Conservation (phyloP, 2,113 vertebrate species). For the Ceratotherium simum region DNA sequence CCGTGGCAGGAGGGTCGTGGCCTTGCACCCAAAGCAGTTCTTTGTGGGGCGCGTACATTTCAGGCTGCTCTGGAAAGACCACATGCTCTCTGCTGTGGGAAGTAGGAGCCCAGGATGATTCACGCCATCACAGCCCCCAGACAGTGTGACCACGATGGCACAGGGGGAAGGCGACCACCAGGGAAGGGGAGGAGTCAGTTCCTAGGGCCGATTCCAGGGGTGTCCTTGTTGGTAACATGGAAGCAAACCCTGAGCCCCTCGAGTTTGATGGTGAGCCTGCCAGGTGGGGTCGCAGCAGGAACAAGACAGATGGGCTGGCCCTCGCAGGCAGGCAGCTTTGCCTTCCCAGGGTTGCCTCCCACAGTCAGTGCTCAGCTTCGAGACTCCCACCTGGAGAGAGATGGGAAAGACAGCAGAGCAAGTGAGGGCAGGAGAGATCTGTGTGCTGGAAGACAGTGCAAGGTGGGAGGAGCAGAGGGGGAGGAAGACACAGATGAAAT, state of each 20-base stretch:
- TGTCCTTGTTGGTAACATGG: neutral
- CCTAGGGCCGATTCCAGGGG: neutral
- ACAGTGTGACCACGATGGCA: neutral
- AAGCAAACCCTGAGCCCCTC: neutral
- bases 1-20: rapidly evolving
- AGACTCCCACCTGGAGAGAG: neutral
- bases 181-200: neutral
- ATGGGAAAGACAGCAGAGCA: neutral
- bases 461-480: rapidly evolving
- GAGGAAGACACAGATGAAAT: neutral
- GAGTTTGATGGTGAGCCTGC: neutral
- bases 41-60: neutral
- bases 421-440: neutral
- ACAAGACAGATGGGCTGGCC: neutral
- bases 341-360: too few species aligned
- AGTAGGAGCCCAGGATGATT: neutral
- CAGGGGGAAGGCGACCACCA: neutral
- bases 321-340: rapidly evolving
- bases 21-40: neutral
- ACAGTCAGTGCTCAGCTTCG: neutral
- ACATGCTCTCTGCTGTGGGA: rapidly evolving
- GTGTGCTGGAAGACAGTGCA: neutral
- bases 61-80: neutral
- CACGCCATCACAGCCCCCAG: neutral
- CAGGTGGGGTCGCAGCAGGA: neutral